Conservation (phyloP, 2,888 invertebrate genomes). For the Eristalis intricaria region DNA sequence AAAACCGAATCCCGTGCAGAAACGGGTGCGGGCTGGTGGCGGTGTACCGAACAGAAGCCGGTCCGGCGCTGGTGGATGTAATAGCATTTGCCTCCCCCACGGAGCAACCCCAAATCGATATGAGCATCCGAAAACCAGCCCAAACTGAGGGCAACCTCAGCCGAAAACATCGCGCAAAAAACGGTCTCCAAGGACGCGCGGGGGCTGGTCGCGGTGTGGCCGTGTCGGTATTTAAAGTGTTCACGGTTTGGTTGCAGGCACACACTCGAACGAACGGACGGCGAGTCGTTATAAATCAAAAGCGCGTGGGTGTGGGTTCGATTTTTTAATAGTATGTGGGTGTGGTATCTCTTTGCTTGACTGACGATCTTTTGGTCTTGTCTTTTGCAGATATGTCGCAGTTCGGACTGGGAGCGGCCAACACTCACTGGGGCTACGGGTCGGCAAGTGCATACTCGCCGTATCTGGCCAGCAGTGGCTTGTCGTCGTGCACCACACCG, state of each 20-base stretch:
- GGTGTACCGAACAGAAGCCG: constrained; percentile 18
- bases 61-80: constrained; percentile 26
- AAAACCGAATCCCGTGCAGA: constrained; percentile 35
- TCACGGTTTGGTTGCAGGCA: constrained; percentile 72
- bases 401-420: constrained; percentile 91
- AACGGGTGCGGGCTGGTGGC: neutral
- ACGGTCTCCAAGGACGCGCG: neutral
- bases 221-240: constrained; percentile 58
- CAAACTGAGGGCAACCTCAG: neutral
- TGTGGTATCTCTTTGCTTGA: neutral
- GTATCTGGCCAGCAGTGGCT: constrained; percentile 87
- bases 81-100: constrained; percentile 30
- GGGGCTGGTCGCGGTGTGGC: constrained; percentile 11
- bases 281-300: constrained; percentile 75
- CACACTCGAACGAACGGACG: constrained; percentile 74
- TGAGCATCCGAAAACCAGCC: constrained; percentile 28
- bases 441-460: constrained; percentile 93
- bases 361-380: neutral
- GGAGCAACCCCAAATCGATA: constrained; percentile 53
- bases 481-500: constrained; percentile 89
- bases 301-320: constrained; percentile 48
- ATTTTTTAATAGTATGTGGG: neutral
- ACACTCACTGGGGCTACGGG: constrained; percentile 94
- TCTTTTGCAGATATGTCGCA: constrained; percentile 89
- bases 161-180: neutral